Base-by-base conservation (phyloP, 2,888 invertebrate species). In the Macroteleia sp. region DNA sequence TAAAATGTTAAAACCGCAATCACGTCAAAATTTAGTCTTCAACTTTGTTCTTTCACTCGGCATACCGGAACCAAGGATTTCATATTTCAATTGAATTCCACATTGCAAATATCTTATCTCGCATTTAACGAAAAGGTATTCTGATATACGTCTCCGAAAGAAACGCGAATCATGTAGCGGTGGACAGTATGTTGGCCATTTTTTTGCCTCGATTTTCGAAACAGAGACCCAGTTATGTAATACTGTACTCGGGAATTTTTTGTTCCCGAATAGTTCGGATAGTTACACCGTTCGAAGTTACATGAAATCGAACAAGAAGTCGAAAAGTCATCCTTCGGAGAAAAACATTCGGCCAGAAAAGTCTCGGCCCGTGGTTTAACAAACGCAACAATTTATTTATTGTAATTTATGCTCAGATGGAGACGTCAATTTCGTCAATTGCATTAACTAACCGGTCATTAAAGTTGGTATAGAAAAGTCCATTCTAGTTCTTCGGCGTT, bases 401-500 rank as follows among this genome's bases (percentile, higher is more conserved):
- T 22, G 30, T 42, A 64, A 66, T 66, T 22, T 56, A 28, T 28
- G 42, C 17, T 19, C 17, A 48, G 22, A 66, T 54, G 52, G 34
- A 42, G 66, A 54, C 54, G 41, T 54, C 42, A 52, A 14, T 41
- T 52, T 54, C n/a, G 46, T 28, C 44, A 86, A 86, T 86, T 85
- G 85, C 83, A 86, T 86, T 82, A 85, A 84, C 81, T 80, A 79
- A 78, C 70, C 67, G 80, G 80, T 83, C 81, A 83, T 85, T 85
- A 84, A 79, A 80, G 79, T n/a, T 79, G 80, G 81, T 61, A 48
- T 78, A 80, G 62, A 48, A 62, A 62, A 48, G 42, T 76, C 39
- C 44, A 22, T 25, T 17, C 30, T 28, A 16, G n/a, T 28, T 48
- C n/a, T n/a, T n/a, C n/a, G n/a, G n/a, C 25, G 39, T 36, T 70